Evolutionary conservation across 2,113 vertebrate species (phyloP).

Genomic region (Pelvicachromis taeniatus): DNA sequence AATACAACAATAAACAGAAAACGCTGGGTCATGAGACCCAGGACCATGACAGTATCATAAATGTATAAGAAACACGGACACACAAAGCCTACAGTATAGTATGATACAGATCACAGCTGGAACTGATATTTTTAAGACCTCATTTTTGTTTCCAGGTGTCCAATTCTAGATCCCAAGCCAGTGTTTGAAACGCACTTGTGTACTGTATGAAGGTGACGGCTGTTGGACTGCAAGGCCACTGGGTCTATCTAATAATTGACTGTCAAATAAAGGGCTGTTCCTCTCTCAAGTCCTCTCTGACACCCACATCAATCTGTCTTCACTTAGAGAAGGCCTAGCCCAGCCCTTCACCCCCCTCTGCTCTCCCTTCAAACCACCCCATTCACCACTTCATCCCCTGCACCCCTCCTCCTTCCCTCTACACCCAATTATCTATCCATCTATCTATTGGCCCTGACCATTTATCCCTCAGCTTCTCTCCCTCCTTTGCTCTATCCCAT

Average conservation of each 20-base stretch:
- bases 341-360: not conserved
- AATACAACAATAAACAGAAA: too few relatives aligned
- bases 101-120: not conserved
- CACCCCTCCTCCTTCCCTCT: slow-evolving; percentile 31
- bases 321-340: slow-evolving; percentile 54
- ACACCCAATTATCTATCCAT: slow-evolving; percentile 63
- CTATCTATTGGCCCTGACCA: slow-evolving; percentile 59
- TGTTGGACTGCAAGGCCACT: slow-evolving; percentile 53
- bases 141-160: slow-evolving; percentile 15
- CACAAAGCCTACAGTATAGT: not conserved
- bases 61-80: not conserved
- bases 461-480: slow-evolving; percentile 57
- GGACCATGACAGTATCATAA: not conserved
- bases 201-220: slow-evolving; percentile 20
- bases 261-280: slow-evolving; percentile 66
- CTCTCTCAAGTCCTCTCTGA: slow-evolving; percentile 59
- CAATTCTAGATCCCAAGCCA: not conserved
- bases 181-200: slow-evolving; percentile 30
- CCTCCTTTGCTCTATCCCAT: slow-evolving; percentile 52
- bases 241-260: slow-evolving; percentile 77
- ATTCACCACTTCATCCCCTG: slow-evolving; percentile 43
- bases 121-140: slow-evolving; percentile 12
- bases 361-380: slow-evolving; percentile 43
- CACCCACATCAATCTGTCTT: slow-evolving; percentile 63
- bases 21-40: too few relatives aligned